These are phyloP conservation scores for Girardinus metallicus DNA, from an alignment of 2,797 vertebrate genomes.

Conservation along the genomic window DNA sequence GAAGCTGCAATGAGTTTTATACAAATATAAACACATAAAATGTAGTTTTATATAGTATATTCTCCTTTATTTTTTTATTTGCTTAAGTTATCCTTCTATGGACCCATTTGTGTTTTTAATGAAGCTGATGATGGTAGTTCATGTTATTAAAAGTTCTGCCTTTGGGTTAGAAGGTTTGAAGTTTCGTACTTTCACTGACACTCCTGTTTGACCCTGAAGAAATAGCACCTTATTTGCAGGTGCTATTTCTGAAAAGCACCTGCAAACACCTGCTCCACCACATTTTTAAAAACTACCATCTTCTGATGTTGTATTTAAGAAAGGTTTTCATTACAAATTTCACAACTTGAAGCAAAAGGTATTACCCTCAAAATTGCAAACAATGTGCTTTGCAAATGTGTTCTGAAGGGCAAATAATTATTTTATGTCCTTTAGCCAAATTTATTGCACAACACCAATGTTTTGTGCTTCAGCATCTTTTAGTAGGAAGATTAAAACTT, in stretches of 20 bases:
- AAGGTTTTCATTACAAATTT: not conserved
- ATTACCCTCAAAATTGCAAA: not conserved
- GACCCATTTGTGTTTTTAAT: too few relatives aligned
- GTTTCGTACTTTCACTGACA: conserved; percentile 28
- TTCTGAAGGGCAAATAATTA: not conserved
- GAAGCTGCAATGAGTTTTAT: not conserved
- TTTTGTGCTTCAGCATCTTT: not conserved
- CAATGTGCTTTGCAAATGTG: not conserved
- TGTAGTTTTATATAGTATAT: too few relatives aligned
- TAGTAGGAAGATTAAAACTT: not conserved
- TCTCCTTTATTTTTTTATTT: too few relatives aligned
- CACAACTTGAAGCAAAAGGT: not conserved
- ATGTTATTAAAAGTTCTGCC: conserved; percentile 20
- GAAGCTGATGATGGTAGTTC: not conserved
- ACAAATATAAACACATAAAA: not conserved
- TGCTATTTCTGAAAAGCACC: not conserved
- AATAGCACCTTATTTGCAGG: too few relatives aligned
- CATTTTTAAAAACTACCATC: not conserved
- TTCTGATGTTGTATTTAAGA: not conserved
- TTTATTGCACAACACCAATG: not conserved
- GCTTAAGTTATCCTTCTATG: too few relatives aligned
- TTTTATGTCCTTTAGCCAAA: not conserved
- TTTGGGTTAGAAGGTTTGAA: conserved; percentile 5
- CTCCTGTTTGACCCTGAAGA: not conserved
- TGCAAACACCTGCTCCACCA: not conserved